Base-by-base conservation (phyloP, 2,888 invertebrate genomes). In the Zygothrica quintamaculata region DNA sequence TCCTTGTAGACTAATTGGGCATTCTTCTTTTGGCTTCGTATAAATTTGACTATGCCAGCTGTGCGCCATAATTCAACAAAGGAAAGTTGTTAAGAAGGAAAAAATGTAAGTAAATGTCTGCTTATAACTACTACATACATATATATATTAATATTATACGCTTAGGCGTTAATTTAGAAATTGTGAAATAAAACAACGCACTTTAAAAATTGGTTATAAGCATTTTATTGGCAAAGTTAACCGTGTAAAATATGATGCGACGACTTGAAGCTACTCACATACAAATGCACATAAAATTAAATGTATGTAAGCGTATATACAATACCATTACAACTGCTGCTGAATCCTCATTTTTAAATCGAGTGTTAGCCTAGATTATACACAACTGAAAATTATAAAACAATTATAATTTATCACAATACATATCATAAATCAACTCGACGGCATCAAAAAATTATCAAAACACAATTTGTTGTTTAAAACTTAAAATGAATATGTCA, bases 21-120 rank as follows among this genome's bases (percentile, higher is more conserved):
- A 72, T 91, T 92, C 73, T 92, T 91, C 84, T 92, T 91, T 61
- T 91, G 91, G 70, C 92, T 92, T 52, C 91, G 88, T 68, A 92
- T 91, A 70, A 91, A 92, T 62, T 89, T 88, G 33, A 92, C 87
- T 61, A 71, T 72, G 16, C 75, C 88, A 75, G 37, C 62, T 55
- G 58, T 47, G n/a, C n/a, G n/a, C n/a, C 6, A 16, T 15, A 29
- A 42, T 40, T 60, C 26, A 64, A 53, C 39, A 56, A 15, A 52
- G 29, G 50, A 22, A 5, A 29, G 29, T 29, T 33, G 57, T 72
- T 33, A 65, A 62, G 43, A 75, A 58, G 18, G 25, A 61, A 31
- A 73, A 67, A 44, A 34, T 37, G 40, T 76, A 53, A 78, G 59
- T 56, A 43, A 56, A 31, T 40, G 29, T 39, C 18, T 11, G 37